A percentile compares a stretch with the other conserved stretches of the same genome.
Evolutionary conservation across 2,113 vertebrate species (phyloP).

Genomic region (Gulo gulo): DNA sequence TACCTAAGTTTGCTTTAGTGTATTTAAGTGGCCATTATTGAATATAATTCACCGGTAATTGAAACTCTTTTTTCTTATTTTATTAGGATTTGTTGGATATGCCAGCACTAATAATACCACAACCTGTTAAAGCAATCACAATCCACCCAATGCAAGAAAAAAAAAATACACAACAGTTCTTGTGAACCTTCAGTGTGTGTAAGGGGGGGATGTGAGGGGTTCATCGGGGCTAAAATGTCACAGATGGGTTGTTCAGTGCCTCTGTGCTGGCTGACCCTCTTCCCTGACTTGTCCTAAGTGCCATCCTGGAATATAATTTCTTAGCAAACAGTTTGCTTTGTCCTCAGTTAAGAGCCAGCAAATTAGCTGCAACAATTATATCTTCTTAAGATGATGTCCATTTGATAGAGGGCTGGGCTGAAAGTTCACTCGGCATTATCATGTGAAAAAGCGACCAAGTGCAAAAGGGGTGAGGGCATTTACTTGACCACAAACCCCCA

Average conservation of each 20-base stretch:
- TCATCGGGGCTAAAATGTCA: slow-evolving; percentile 39
- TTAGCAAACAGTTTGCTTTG: slow-evolving; percentile 81
- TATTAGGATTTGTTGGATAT: not conserved
- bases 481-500: slow-evolving; percentile 67
- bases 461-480: slow-evolving; percentile 14
- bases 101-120: not conserved
- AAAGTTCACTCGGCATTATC: slow-evolving; percentile 81
- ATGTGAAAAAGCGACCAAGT: slow-evolving; percentile 81
- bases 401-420: slow-evolving; percentile 81
- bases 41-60: not conserved
- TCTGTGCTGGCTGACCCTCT: slow-evolving; percentile 44
- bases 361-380: slow-evolving; percentile 82
- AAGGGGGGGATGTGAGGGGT: not conserved
- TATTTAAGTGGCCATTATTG: not conserved
- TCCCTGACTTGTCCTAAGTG: slow-evolving; percentile 68
- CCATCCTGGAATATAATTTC: slow-evolving; percentile 77
- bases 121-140: not conserved
- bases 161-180: not conserved
- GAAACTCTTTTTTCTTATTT: slow-evolving; percentile 7
- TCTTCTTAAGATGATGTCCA: slow-evolving; percentile 79
- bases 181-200: not conserved
- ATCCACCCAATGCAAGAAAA: not conserved
- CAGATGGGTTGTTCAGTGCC: slow-evolving; percentile 25
- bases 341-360: slow-evolving; percentile 78
- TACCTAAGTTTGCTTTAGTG: not conserved